Evolutionary conservation across 2,888 invertebrate genomes (phyloP), one percentile per base, ranked within the genome.

Genomic region (Drosophila nr. fundita): DNA sequence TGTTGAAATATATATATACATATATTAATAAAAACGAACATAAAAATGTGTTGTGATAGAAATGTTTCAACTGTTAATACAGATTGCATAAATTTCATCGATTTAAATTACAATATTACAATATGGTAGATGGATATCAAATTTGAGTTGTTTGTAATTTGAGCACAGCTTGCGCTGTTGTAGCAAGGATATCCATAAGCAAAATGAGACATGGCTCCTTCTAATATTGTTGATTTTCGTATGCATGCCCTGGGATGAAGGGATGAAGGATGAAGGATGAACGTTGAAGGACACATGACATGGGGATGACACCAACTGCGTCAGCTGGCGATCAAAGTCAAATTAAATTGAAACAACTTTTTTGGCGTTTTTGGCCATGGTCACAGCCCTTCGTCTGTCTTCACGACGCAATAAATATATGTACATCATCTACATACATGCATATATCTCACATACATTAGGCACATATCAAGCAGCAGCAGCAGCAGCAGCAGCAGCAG

Each of bases 311-410:
- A 89, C 71, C 81, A 78, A 76, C 61, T 65, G 89, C 87, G 89
- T 66, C 84, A 85, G 76, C 89, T 84, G 89, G 89, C 87, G 85
- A 89, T 85, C 85, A 85, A 87, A 89, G 89, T 89, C 84, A 85
- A 87, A 89, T 85, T 85, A 85, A 89, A 87, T 85, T 84, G 87
- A 77, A 87, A 82, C 89, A 85, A 82, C 73, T 83, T 87, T 87
- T 83, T 73, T 66, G 76, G 58, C 65, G 62, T 61, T 70, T 61
- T 40, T 50, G 36, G 38, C 21, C 32, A 53, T 42, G 29, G 40
- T 42, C 52, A 59, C 45, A 64, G 59, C 27, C 27, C 32, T 52
- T 27, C 69, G 40, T 3, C 42, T 49, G 49, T n/a, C n/a, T n/a
- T 27, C 18, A 45, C 8, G 15, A 2, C 8, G 24, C 45, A 45